Conservation (phyloP, 2,888 invertebrate genomes). For the Phorcus lineatus region DNA sequence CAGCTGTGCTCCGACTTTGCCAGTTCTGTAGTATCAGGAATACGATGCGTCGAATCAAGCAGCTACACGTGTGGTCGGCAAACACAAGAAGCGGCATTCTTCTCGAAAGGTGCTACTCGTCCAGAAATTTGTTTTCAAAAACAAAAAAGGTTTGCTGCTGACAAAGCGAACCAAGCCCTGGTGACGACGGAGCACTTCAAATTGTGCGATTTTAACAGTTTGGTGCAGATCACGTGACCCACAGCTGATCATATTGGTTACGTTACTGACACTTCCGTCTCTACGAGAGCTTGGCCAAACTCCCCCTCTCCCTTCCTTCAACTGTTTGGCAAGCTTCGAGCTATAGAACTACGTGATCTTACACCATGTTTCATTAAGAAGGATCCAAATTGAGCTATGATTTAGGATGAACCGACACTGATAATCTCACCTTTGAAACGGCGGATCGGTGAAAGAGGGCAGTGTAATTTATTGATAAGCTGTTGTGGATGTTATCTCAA, state of each 20-base stretch:
- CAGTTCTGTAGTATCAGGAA: background rate
- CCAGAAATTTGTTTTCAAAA: slow-evolving; percentile 19
- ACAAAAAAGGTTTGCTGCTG: slow-evolving; percentile 5
- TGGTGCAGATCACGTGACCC: slow-evolving; percentile 21
- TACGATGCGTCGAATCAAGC: background rate
- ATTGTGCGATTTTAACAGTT: slow-evolving; percentile 27
- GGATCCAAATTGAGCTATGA: background rate
- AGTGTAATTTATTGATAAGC: slow-evolving; percentile 54
- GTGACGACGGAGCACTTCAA: slow-evolving; percentile 1
- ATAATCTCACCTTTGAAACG: background rate
- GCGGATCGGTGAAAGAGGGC: background rate
- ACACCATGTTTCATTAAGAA: background rate
- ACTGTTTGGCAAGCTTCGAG: background rate
- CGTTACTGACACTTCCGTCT: slow-evolving; percentile 22
- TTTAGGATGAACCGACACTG: background rate
- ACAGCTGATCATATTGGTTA: slow-evolving; percentile 26
- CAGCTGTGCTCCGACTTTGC: background rate
- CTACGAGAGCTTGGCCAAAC: background rate
- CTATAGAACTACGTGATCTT: background rate
- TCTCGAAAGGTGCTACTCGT: background rate
- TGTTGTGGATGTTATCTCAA: slow-evolving; percentile 47
- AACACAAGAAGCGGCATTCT: background rate
- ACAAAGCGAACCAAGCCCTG: background rate
- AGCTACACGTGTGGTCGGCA: background rate
- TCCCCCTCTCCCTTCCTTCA: background rate